Evolutionary conservation across 1,140 invertebrate species (phyloP).

Genomic region (Leptinotarsa defecta): DNA sequence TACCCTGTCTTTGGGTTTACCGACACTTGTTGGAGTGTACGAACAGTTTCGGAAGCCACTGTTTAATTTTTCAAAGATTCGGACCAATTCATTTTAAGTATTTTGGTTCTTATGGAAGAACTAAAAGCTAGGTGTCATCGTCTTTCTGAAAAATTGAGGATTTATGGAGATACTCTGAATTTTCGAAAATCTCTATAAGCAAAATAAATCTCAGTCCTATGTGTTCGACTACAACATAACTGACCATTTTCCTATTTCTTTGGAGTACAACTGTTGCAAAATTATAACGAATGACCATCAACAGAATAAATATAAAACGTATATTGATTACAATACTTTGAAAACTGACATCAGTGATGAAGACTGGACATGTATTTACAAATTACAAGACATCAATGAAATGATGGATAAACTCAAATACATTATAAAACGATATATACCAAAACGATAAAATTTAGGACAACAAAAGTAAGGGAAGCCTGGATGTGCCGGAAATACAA

Average conservation of each 20-base stretch:
- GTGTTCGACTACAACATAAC: not conserved
- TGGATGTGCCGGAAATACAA: not conserved
- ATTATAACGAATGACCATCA: not conserved
- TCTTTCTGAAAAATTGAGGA: no score
- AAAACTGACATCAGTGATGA: not conserved
- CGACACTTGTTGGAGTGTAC: no score
- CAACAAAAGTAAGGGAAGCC: not conserved
- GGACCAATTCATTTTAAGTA: no score
- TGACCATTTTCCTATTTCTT: not conserved
- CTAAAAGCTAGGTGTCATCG: no score
- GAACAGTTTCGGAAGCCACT: no score
- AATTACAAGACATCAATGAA: not conserved
- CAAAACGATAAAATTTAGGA: not conserved
- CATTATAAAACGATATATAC: not conserved
- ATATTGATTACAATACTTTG: not conserved
- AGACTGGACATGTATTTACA: not conserved
- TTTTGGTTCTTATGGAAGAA: no score
- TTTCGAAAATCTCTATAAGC: not conserved
- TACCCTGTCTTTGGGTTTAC: no score
- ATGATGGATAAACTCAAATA: not conserved
- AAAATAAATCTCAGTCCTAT: not conserved
- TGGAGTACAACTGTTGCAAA: not conserved
- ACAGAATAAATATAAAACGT: not conserved
- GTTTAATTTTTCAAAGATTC: no score
- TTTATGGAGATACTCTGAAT: no score